Evolutionary conservation across 1,140 invertebrate species (phyloP), one percentile per base, ranked within the genome.

Genomic region (Holotrichia oblita): DNA sequence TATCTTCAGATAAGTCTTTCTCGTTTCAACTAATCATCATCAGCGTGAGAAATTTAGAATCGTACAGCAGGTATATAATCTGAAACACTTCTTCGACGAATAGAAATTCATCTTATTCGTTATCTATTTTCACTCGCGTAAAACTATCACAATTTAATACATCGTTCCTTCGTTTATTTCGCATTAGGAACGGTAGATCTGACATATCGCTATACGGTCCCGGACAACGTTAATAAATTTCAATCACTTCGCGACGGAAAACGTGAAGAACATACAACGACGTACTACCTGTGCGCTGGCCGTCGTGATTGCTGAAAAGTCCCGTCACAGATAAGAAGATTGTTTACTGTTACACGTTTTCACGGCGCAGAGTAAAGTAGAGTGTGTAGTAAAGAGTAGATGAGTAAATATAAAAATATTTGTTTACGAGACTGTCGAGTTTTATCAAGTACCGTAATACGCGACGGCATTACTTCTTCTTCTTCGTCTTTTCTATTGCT

Each of bases 211-310:
- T n/a, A 12, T n/a, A 17, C 48, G 10, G 48, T 12, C 48, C 48
- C 48, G 48, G 48, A 55, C 48, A 55, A 55, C 48, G 48, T n/a
- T n/a, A 55, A 55, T 55, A 55, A 55, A 55, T 55, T 55, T 55
- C 48, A 55, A 55, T 55, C 48, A 55, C 48, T 55, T n/a, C 48
- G 48, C 48, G 48, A 55, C 48, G 14, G 7, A n/a, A 34, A 55
- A 55, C 48, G 48, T 55, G 48, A 55, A 55, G 48, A 55, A 55
- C 48, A 55, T 55, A 17, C 48, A n/a, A 55, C 48, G 48, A 55
- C 48, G 48, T 14, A 55, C 48, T 55, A 55, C 48, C 48, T 55
- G 48, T 55, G 48, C 48, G 48, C 48, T 34, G 27, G 27, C 27
- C 27, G 27, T 34, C 48, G 48, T 55, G 48, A 55, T 55, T 55